phyloP scores from a whole-genome alignment of 2,888 invertebrate genomes.

The Lissonota sp. region DNA sequence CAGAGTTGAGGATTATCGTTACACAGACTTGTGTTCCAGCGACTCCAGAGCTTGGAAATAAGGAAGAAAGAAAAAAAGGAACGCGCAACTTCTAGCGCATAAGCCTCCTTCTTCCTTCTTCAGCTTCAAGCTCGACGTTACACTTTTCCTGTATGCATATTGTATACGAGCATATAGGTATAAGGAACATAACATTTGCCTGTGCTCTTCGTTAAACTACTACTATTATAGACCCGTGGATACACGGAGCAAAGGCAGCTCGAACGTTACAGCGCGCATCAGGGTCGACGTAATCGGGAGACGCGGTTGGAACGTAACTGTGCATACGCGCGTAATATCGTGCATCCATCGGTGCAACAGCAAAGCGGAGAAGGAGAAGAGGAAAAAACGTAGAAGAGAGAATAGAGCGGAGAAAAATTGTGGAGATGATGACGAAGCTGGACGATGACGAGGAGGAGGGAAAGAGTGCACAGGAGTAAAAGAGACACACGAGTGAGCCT shows the following conservation, averaged over 20 bases:
- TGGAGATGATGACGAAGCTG: slow-evolving; percentile 18
- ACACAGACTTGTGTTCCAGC: no score
- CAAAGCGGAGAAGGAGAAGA: slow-evolving; percentile 5
- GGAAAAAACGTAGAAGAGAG: slow-evolving; percentile 6
- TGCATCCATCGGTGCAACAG: slow-evolving; percentile 32
- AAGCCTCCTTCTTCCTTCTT: not conserved
- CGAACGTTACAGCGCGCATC: slow-evolving; percentile 28
- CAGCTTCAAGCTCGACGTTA: not conserved
- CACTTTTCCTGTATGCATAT: not conserved
- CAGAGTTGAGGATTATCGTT: no score
- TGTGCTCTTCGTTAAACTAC: slow-evolving; percentile 39
- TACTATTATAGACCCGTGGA: slow-evolving; percentile 11
- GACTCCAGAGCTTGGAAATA: no score
- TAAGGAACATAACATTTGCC: slow-evolving; percentile 3
- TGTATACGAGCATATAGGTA: not conserved
- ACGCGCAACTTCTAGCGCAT: not conserved
- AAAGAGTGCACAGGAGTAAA: slow-evolving; percentile 7
- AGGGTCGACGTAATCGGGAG: slow-evolving; percentile 51
- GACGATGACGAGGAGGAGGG: not conserved
- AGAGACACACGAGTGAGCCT: slow-evolving; percentile 23
- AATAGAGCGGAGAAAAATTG: not conserved
- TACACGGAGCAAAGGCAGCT: not conserved
- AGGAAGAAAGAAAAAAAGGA: not conserved
- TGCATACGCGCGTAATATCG: slow-evolving; percentile 54
- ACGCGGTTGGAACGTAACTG: slow-evolving; percentile 48